Conservation (phyloP, 2,113 vertebrate species). For the Nothocercus julius region DNA sequence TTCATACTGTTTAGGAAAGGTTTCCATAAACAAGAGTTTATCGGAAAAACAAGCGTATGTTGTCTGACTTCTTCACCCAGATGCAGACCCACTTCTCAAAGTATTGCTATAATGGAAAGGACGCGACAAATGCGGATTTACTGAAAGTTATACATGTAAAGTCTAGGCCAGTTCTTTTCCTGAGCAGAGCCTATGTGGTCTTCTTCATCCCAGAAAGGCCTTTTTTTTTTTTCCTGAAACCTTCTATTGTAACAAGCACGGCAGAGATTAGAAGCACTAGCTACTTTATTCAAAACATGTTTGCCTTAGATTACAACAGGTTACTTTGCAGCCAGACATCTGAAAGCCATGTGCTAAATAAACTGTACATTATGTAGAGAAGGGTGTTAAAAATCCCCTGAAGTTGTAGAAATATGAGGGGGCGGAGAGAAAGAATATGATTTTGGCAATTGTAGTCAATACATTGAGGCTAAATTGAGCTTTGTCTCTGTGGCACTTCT, state of each 20-base stretch:
- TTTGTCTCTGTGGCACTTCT: conserved; percentile 41
- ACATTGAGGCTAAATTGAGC: conserved; percentile 50
- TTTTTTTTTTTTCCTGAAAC: conserved; percentile 65
- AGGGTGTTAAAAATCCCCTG: conserved; percentile 75
- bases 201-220: conserved; percentile 60
- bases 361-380: conserved; percentile 68
- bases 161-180: conserved; percentile 38
- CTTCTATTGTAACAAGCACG: conserved; percentile 61
- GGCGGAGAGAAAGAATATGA: conserved; percentile 50
- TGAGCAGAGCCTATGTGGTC: conserved; percentile 10
- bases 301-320: conserved; percentile 77
- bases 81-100: background rate
- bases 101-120: background rate
- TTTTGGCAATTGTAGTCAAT: conserved; percentile 61
- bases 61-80: background rate
- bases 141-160: conserved; percentile 24
- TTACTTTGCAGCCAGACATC: conserved; percentile 75
- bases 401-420: conserved; percentile 76
- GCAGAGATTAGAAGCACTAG: conserved; percentile 69
- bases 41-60: background rate
- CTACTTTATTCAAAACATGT: conserved; percentile 78
- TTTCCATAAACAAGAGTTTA: background rate
- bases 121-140: background rate
- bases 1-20: conserved; percentile 23
- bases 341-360: conserved; percentile 78